phyloP scores from a whole-genome alignment of 2,113 vertebrate species.

The Pleuronectes platessa region DNA sequence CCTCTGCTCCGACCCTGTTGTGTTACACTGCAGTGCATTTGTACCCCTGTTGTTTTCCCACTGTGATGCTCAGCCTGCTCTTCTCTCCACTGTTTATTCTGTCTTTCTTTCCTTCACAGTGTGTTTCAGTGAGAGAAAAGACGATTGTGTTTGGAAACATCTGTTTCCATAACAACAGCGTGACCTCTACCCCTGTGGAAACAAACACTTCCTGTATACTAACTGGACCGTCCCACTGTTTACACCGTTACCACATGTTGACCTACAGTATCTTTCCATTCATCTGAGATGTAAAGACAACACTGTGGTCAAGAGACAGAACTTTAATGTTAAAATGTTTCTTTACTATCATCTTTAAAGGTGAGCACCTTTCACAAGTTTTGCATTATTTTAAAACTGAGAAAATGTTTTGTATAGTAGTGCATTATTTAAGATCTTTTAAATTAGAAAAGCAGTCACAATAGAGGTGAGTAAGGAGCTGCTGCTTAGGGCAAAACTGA shows the following conservation, averaged over 20 bases:
- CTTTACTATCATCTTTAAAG: background rate
- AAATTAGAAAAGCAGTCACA: too few relatives aligned
- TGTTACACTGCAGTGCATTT: background rate
- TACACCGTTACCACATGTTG: conserved; percentile 38
- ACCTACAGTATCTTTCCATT: conserved; percentile 15
- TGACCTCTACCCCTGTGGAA: conserved; percentile 62
- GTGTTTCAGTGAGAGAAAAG: conserved; percentile 29
- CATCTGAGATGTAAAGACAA: background rate
- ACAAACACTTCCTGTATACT: conserved; percentile 72
- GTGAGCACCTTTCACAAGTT: background rate
- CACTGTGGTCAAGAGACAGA: background rate
- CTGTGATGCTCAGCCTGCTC: conserved; percentile 13
- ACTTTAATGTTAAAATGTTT: background rate
- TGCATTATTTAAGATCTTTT: background rate
- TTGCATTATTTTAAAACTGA: background rate
- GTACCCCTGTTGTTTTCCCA: background rate
- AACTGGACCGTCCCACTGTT: conserved; percentile 15
- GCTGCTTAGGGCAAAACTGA: too few relatives aligned
- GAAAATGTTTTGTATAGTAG: background rate
- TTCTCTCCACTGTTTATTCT: conserved; percentile 39
- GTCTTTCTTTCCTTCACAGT: conserved; percentile 8
- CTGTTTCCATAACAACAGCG: conserved; percentile 68
- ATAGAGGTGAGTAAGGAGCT: too few relatives aligned
- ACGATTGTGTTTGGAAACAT: conserved; percentile 60
- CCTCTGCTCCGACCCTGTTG: background rate